These are phyloP conservation scores for Peromyscus aztecus DNA, from an alignment of 2,797 vertebrate genomes.

Conservation along the genomic window DNA sequence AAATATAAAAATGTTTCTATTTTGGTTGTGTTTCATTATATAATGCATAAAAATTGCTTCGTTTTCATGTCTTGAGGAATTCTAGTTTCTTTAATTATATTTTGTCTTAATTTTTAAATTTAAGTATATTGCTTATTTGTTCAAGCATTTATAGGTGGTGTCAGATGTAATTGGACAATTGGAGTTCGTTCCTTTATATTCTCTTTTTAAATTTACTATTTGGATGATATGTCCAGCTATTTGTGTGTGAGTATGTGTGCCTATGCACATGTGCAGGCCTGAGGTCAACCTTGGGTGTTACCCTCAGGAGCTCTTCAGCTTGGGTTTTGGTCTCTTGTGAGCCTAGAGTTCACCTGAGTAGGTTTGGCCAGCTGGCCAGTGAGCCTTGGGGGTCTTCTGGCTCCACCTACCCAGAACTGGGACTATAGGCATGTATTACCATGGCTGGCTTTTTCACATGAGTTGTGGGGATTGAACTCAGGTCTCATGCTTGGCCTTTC, in stretches of 20 bases:
- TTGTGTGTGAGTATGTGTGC: not conserved
- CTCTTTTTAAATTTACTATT: not conserved
- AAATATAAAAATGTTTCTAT: slow-evolving; percentile 60
- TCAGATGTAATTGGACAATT: not conserved
- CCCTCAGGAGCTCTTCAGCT: not conserved
- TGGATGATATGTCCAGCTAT: not conserved
- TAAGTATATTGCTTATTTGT: not conserved
- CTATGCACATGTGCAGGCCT: no score
- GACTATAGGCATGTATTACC: not conserved
- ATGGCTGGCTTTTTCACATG: not conserved
- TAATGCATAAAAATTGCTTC: not conserved
- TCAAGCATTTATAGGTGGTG: not conserved
- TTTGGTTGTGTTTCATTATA: slow-evolving; percentile 51
- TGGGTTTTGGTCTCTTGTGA: not conserved
- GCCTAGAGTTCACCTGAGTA: not conserved
- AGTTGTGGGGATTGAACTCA: not conserved
- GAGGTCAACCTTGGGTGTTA: not conserved
- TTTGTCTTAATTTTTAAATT: slow-evolving; percentile 43
- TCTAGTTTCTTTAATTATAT: not conserved
- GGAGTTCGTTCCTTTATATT: not conserved
- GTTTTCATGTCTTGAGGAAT: slow-evolving; percentile 20
- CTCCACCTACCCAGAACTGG: not conserved
- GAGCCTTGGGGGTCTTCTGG: not conserved
- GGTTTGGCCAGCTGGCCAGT: not conserved
- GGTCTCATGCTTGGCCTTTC: not conserved